These are phyloP conservation scores for Latrodectus geometricus DNA, from an alignment of 1,140 invertebrate species.

Conservation along the genomic window DNA sequence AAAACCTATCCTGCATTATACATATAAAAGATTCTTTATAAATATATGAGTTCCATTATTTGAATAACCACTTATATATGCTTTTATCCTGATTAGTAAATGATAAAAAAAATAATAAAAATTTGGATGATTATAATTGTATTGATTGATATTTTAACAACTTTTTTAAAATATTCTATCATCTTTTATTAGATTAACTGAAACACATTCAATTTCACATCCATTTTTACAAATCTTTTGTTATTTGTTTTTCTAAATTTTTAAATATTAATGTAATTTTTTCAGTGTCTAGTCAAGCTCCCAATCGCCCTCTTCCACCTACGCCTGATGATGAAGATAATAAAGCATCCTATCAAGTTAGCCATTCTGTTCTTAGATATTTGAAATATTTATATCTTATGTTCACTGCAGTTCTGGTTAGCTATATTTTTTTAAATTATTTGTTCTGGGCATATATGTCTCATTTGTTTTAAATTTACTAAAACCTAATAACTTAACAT, in stretches of 20 bases:
- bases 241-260: conserved; percentile 1
- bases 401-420: background rate
- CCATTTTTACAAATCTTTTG: background rate
- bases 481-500: no score
- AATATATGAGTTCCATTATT: no score
- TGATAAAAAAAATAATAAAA: no score
- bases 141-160: no score
- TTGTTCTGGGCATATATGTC: background rate
- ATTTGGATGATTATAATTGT: no score
- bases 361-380: background rate
- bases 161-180: no score
- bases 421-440: background rate
- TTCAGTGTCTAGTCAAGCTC: conserved; percentile 76
- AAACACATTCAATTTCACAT: background rate
- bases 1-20: no score
- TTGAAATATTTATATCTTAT: background rate
- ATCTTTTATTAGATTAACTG: background rate
- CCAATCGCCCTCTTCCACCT: conserved; percentile 90
- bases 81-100: no score
- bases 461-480: background rate
- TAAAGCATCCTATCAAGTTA: conserved; percentile 73
- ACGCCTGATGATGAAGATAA: conserved; percentile 79
- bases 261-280: conserved; percentile 5
- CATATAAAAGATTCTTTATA: no score
- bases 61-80: no score